Percentiles rank a stretch among this genome's conserved stretches.
Evolutionary conservation across 2,888 invertebrate species (phyloP).

Genomic region (Eulithis testata): DNA sequence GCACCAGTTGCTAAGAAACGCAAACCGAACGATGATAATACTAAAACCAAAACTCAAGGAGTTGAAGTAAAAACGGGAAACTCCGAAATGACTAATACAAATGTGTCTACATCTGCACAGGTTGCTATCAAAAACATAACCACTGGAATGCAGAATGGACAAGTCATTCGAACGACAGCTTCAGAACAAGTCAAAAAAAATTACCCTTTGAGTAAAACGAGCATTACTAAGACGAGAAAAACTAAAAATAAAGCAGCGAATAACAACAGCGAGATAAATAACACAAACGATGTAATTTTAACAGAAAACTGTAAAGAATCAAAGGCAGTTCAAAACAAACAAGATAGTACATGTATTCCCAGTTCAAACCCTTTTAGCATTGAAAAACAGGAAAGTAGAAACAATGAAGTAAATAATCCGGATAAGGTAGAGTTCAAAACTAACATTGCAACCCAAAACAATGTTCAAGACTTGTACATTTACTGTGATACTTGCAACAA

Average conservation of each 20-base stretch:
- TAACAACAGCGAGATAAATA: neutral
- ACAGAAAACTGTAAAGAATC: neutral
- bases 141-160: neutral
- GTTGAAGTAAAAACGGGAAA: neutral
- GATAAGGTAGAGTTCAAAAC: slow-evolving; percentile 1
- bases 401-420: neutral
- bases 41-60: slow-evolving; percentile 1
- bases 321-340: neutral
- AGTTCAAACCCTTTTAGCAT: neutral
- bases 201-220: neutral
- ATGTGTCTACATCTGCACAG: neutral
- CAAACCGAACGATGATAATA: slow-evolving; percentile 17
- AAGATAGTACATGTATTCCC: neutral
- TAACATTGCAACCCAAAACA: neutral
- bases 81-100: neutral
- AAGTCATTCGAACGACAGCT: neutral
- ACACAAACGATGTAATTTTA: neutral
- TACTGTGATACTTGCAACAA: slow-evolving; percentile 29
- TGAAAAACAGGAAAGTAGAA: neutral
- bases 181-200: neutral
- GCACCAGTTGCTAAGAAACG: slow-evolving; percentile 31
- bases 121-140: neutral
- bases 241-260: neutral
- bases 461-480: slow-evolving; percentile 8
- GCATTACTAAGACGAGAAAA: neutral